Evolutionary conservation across 92 coral and sea anemone species (phyloP), one percentile per base, ranked within the genome.

Genomic region (Ricordea florida): DNA sequence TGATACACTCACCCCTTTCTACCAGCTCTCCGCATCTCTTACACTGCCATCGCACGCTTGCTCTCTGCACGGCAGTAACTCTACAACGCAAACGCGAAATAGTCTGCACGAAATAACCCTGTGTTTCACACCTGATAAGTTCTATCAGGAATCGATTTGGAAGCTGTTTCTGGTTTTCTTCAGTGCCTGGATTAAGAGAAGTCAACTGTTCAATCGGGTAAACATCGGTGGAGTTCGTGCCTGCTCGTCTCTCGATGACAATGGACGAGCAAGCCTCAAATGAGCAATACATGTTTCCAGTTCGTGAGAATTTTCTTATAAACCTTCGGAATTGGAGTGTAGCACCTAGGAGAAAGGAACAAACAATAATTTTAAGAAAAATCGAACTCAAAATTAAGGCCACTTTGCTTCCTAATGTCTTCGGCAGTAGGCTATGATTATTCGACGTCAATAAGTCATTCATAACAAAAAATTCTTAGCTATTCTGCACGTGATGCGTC

Each of bases 181-280:
- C 69, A 24, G 44, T 24, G 10, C 57, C 36, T 17, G 32, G 22
- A 14, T 4, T 21, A 23, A 22, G 13, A 35, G 47, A 42, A 10
- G 37, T 16, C n/a, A n/a, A n/a, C n/a, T 26, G 55, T 1, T 27
- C 55, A 10, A 26, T 43, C 20, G 27, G 47, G 67, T 57, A 76
- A 35, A 2, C 35, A 22, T 29, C 26, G 31, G 27, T 44, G 13
- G 42, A 22, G 18, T 7, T 91, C 10, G 76, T 45, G 15, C 56
- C 20, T 6, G 97, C 79, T 35, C 79, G 67, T 18, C 65, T 78
- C 26, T 88, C 92, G 8, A 94, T 69, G 10, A 53, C 68, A 46
- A 94, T 15, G 3, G 92, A 86, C 17, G 98, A 94, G 42, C 97
- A 94, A 5, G 92, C 96, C 22, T 76, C 93, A 64, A 88, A 94